Evolutionary conservation across 2,113 vertebrate genomes (phyloP).

Genomic region (Cinclus mexicanus): DNA sequence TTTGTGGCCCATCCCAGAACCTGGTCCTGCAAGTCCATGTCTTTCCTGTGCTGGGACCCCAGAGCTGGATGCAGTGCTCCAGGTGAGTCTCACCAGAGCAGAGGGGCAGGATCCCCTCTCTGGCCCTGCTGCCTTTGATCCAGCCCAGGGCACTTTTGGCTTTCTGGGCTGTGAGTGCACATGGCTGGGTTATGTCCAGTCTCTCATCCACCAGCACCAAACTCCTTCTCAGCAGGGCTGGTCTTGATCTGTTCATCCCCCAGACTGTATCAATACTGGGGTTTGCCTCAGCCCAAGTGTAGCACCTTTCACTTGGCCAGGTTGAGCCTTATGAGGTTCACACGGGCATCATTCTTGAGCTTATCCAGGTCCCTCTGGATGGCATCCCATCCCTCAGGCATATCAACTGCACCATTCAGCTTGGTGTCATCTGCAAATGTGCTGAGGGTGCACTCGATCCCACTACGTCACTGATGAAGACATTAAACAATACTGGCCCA

Average conservation of each 20-base stretch:
- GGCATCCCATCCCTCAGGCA: not conserved
- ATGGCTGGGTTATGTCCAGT: fast-evolving
- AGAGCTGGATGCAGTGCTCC: not conserved
- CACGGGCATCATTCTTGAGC: fast-evolving
- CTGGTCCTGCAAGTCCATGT: fast-evolving
- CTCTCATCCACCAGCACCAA: not conserved
- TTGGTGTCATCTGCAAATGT: not conserved
- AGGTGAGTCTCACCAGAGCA: not conserved
- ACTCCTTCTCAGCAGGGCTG: fast-evolving
- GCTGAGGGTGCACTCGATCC: fast-evolving
- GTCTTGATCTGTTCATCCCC: not conserved
- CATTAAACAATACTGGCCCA: not conserved
- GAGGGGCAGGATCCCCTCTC: not conserved
- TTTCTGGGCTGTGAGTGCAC: not conserved
- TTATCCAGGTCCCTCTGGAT: not conserved
- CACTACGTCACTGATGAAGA: not conserved
- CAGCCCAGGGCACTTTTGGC: fast-evolving
- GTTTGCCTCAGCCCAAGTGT: not conserved
- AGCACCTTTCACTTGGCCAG: not conserved
- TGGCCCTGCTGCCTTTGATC: fast-evolving
- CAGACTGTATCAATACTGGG: fast-evolving
- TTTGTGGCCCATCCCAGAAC: not conserved
- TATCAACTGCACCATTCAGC: not conserved
- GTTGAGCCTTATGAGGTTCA: not conserved
- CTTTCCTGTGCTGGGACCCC: not conserved